Conservation (phyloP, 1,140 invertebrate genomes). For the Apis mellifera region DNA sequence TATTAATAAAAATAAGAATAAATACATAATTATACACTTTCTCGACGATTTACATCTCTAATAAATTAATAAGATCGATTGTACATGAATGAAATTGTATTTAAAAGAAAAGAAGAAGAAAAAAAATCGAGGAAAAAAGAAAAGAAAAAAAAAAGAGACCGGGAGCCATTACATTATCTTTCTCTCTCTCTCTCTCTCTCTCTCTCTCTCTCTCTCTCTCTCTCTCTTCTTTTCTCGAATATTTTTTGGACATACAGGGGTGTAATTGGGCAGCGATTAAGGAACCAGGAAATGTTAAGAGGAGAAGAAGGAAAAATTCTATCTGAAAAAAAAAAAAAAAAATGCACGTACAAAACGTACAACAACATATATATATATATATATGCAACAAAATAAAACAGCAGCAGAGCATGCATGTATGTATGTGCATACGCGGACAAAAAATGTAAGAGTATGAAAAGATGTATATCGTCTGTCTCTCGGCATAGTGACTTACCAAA, state of each 20-base stretch:
- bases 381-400: no score
- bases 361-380: no score
- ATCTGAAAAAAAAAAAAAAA: no score
- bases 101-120: neutral
- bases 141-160: neutral
- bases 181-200: neutral
- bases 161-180: slow-evolving; percentile 1
- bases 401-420: no score
- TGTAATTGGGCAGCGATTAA: slow-evolving; percentile 54
- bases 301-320: neutral
- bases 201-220: no score
- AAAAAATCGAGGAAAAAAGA: neutral
- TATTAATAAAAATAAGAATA: no score
- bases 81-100: neutral
- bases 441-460: no score
- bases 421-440: no score
- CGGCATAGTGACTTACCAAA: no score
- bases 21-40: no score
- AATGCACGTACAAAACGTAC: no score
- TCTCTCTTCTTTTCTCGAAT: neutral
- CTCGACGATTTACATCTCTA: slow-evolving; percentile 50
- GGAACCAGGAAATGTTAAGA: neutral
- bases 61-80: neutral
- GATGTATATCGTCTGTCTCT: no score
- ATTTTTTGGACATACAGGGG: slow-evolving; percentile 54